A percentile compares a stretch with the other conserved stretches of the same genome.
Conservation (phyloP, 37 sponge, comb jelly and placozoan species). For the Halisarca cf. caerulea region DNA sequence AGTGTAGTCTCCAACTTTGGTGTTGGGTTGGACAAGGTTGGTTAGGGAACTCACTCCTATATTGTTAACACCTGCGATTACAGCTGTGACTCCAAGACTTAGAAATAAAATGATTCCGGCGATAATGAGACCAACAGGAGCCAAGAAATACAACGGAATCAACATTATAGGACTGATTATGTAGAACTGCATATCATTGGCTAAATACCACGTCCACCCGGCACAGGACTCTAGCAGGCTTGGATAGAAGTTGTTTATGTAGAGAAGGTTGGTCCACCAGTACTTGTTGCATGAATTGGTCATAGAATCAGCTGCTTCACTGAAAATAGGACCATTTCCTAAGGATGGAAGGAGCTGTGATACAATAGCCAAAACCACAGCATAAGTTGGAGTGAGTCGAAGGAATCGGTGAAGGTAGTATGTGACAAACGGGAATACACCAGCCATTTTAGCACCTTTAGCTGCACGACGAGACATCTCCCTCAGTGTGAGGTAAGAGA, state of each 20-base stretch:
- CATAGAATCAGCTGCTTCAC: not conserved
- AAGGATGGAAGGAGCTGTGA: constrained; percentile 57
- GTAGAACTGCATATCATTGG: constrained; percentile 92
- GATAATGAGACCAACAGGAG: constrained; percentile 46
- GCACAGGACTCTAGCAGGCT: constrained; percentile 61
- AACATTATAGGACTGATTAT: constrained; percentile 77
- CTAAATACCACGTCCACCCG: constrained; percentile 89
- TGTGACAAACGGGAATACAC: constrained; percentile 46
- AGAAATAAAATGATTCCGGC: not conserved
- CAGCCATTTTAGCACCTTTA: not conserved
- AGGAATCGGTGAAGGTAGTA: constrained; percentile 84
- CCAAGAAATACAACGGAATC: constrained; percentile 48
- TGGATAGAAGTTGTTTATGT: constrained; percentile 93
- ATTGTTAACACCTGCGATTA: constrained; percentile 51
- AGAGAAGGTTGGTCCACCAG: constrained; percentile 92
- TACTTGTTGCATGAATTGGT: constrained; percentile 58
- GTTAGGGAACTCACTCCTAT: constrained; percentile 38
- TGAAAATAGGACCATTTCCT: constrained; percentile 45
- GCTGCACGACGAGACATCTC: constrained; percentile 53
- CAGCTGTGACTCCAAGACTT: constrained; percentile 37
- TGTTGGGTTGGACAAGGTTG: not conserved
- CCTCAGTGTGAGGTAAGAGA: constrained; percentile 57
- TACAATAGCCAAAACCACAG: constrained; percentile 63
- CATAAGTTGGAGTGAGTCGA: constrained; percentile 75
- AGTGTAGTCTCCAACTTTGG: not conserved